Evolutionary conservation across 2,797 vertebrate species (phyloP).

Genomic region (Parotocinclus haroldoi): DNA sequence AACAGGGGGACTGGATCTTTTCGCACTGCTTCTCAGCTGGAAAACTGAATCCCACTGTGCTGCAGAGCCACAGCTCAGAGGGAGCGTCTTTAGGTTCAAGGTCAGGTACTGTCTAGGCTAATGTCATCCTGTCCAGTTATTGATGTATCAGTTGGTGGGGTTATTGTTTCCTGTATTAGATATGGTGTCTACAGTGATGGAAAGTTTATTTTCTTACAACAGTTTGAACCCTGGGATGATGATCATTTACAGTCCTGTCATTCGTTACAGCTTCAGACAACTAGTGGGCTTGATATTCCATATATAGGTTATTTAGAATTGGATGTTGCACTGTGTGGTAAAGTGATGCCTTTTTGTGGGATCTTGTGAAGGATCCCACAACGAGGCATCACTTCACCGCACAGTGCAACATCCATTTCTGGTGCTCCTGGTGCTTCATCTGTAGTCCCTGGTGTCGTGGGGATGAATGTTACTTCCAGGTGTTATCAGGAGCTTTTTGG

Average conservation of each 20-base stretch:
- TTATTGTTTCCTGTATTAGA: background rate
- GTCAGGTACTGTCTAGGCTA: background rate
- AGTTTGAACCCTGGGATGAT: background rate
- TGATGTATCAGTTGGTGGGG: background rate
- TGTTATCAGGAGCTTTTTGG: conserved; percentile 33
- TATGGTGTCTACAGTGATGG: conserved; percentile 5
- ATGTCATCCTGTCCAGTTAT: background rate
- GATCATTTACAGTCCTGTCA: background rate
- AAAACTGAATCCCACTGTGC: background rate
- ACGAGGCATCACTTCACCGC: too few relatives aligned
- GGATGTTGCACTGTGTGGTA: background rate
- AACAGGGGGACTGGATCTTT: background rate
- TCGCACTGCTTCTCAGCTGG: background rate
- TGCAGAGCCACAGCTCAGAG: conserved; percentile 8
- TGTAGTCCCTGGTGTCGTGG: background rate
- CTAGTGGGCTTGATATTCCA: background rate
- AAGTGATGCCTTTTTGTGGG: background rate
- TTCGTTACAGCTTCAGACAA: background rate
- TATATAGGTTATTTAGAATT: conserved; percentile 2
- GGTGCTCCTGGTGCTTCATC: background rate
- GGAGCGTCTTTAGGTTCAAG: background rate
- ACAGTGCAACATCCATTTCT: too few relatives aligned
- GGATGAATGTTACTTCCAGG: conserved; percentile 31
- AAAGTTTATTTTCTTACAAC: background rate
- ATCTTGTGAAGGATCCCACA: background rate